Evolutionary conservation across 1,140 invertebrate species (phyloP), one percentile per base, ranked within the genome.

Genomic region (Apis dorsata): DNA sequence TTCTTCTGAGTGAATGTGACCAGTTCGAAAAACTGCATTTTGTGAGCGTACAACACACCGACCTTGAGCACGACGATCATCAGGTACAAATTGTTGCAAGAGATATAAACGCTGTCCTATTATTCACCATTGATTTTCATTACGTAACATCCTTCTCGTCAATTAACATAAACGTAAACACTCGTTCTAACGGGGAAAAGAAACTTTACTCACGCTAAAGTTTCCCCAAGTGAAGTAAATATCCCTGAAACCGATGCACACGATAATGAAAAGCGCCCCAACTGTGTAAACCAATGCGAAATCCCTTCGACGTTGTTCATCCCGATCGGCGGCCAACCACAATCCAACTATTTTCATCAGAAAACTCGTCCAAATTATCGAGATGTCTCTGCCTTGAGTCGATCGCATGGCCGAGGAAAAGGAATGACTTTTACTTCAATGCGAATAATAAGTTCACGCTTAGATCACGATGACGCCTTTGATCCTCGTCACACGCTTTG

Each of bases 291-390:
- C 2, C 7, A 82, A 11, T 9, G 65, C 10, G 17, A 65, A 44
- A 2, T 86, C 73, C 2, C 73, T 57, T 0, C 62, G n/a, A 34
- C 49, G 34, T 72, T 84, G 5, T 19, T 80, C 80, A 0, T 0
- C n/a, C 28, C 63, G n/a, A 2, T 57, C 81, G 2, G 81, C 19
- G 2, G 86, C 57, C 7, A 68, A 10, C 88, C 88, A 90, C 1
- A 86, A 19, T 10, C 89, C 89, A 8, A 82, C 60, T 13, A 72
- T 13, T n/a, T 75, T 85, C 86, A 90, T 83, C 7, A 85, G 65
- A 60, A 90, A 84, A 15, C 57, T 34, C 9, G 70, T 34, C 1
- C 85, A 1, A 17, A 51, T 71, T 21, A 86, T 86, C 28, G 88
- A 89, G 2, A 82, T 5, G 51, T 79, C 84, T 15, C 60, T 55